Evolutionary conservation across 1,140 invertebrate genomes (phyloP).

Genomic region (Caenorhabditis latens): DNA sequence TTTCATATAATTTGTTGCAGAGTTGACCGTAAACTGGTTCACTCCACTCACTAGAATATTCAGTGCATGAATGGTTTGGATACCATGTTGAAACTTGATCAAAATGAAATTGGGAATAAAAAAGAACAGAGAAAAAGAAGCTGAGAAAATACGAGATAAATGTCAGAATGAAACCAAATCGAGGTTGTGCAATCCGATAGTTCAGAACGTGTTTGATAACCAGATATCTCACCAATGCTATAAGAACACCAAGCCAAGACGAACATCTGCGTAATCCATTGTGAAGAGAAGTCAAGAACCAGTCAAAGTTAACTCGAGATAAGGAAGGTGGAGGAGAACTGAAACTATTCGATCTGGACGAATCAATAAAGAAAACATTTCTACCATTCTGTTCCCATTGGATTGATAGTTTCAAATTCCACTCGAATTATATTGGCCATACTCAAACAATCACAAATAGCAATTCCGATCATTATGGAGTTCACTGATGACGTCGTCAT

Average conservation of each 20-base stretch:
- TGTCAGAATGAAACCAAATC: background rate
- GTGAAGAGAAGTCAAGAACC: background rate
- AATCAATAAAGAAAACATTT: background rate
- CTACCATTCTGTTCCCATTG: conserved; percentile 12
- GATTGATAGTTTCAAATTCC: background rate
- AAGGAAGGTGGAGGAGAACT: background rate
- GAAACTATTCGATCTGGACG: background rate
- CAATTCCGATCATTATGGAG: conserved; percentile 18
- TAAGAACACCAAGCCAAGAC: background rate
- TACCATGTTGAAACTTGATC: background rate
- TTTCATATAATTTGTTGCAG: background rate
- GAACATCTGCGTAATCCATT: conserved; percentile 8
- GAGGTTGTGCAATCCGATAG: background rate
- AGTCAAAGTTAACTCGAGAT: background rate
- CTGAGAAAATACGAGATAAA: background rate
- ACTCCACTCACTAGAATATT: too few species aligned
- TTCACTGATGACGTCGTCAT: conserved; percentile 2
- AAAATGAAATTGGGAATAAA: background rate
- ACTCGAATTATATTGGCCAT: background rate
- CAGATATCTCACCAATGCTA: background rate
- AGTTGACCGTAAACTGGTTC: background rate
- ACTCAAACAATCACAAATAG: background rate
- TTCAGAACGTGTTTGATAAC: background rate
- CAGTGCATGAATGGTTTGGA: background rate
- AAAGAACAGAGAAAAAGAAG: background rate